Evolutionary conservation across 2,113 vertebrate species (phyloP).

Genomic region (Reinhardtius hippoglossoides): DNA sequence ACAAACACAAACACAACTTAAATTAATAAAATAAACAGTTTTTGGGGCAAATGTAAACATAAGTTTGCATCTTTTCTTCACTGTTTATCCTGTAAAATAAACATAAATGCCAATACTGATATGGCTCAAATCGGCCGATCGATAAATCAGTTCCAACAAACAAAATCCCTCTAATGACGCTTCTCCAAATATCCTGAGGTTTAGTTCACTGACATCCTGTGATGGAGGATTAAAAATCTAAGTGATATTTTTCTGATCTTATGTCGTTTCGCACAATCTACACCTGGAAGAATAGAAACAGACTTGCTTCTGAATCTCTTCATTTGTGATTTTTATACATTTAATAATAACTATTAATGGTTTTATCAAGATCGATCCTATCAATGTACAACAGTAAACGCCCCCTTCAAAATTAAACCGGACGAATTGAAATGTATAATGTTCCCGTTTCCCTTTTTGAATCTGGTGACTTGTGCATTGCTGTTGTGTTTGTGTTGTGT

Average conservation of each 20-base stretch:
- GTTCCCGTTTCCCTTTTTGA: neutral
- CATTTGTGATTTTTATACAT: neutral
- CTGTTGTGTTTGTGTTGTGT: slow-evolving; percentile 11
- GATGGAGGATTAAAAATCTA: neutral
- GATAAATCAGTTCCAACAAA: too few species aligned
- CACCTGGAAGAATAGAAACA: neutral
- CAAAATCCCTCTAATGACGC: too few species aligned
- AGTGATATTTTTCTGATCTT: neutral
- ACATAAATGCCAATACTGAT: too few species aligned
- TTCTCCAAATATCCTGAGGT: neutral
- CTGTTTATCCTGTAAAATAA: too few species aligned
- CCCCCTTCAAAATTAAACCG: neutral
- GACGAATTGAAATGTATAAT: neutral
- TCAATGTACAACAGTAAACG: neutral
- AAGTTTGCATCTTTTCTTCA: too few species aligned
- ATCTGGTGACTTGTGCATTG: neutral
- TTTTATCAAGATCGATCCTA: neutral
- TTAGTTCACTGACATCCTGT: neutral
- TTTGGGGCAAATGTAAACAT: too few species aligned
- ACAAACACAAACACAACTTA: neutral
- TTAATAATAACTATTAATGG: neutral
- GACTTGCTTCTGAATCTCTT: too few species aligned
- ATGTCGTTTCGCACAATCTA: neutral
- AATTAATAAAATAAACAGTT: neutral
- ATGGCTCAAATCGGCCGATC: too few species aligned